Conservation (phyloP, 2,888 invertebrate genomes). For the Brenthis daphne region DNA sequence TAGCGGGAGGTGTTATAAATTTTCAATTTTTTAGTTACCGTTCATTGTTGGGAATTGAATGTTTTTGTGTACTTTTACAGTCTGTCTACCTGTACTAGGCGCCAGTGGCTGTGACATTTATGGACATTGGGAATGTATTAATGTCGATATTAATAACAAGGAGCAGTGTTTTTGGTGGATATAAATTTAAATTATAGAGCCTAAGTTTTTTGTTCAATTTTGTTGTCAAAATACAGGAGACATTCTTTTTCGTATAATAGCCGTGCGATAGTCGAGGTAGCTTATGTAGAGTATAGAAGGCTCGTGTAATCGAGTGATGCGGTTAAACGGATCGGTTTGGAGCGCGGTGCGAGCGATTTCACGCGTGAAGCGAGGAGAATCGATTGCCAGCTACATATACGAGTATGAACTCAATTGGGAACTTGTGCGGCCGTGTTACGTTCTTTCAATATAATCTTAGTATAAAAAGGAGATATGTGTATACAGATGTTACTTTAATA, state of each 20-base stretch:
- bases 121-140: constrained; percentile 77
- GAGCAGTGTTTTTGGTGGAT: constrained; percentile 59
- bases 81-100: constrained; percentile 77
- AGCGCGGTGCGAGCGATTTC: constrained; percentile 69
- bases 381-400: constrained; percentile 58
- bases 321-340: constrained; percentile 64
- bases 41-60: constrained; percentile 66
- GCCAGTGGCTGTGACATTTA: constrained; percentile 80
- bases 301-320: constrained; percentile 64
- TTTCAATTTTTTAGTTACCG: constrained; percentile 67
- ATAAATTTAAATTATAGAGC: constrained; percentile 71
- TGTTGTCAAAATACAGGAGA: constrained; percentile 66
- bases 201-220: constrained; percentile 55
- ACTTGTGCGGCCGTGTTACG: constrained; percentile 17
- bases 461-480: neutral
- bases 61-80: constrained; percentile 72
- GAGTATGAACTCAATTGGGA: constrained; percentile 54
- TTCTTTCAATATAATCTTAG: constrained; percentile 14
- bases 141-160: constrained; percentile 79
- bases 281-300: constrained; percentile 39
- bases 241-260: constrained; percentile 54
- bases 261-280: constrained; percentile 49
- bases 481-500: neutral
- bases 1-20: constrained; percentile 74
- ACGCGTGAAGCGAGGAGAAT: constrained; percentile 72